Percentiles rank a stretch among this genome's conserved stretches.
phyloP scores from a whole-genome alignment of 2,888 invertebrate species.

The Pyrgus malvae region DNA sequence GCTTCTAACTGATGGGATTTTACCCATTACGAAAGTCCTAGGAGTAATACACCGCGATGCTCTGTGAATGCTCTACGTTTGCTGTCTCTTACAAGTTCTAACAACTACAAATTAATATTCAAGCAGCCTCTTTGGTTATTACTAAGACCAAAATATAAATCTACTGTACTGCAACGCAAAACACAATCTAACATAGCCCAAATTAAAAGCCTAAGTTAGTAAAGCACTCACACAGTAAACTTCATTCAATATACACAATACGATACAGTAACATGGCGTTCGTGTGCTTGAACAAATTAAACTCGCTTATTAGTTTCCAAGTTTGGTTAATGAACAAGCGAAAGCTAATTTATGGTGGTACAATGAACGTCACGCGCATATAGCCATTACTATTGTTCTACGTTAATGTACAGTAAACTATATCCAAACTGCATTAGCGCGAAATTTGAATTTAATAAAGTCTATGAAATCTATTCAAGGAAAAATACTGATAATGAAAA shows the following conservation, averaged over 20 bases:
- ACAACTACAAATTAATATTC: too few relatives aligned
- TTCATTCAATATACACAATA: too few relatives aligned
- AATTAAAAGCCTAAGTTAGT: conserved; percentile 15
- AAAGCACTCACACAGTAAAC: background rate
- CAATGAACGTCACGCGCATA: conserved; percentile 31
- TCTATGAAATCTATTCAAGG: too few relatives aligned
- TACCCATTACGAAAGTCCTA: too few relatives aligned
- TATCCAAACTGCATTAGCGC: conserved; percentile 12
- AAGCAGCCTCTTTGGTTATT: too few relatives aligned
- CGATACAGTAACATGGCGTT: conserved; percentile 1
- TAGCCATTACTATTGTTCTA: conserved; percentile 8
- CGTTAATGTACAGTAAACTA: conserved; percentile 22
- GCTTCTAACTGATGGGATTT: too few relatives aligned
- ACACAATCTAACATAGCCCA: conserved; percentile 7
- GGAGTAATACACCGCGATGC: too few relatives aligned
- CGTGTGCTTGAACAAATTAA: conserved; percentile 14
- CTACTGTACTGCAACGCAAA: too few relatives aligned
- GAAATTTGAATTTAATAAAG: conserved; percentile 12
- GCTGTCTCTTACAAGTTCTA: too few relatives aligned
- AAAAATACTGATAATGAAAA: too few relatives aligned
- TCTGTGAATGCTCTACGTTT: too few relatives aligned
- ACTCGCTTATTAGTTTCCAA: conserved; percentile 26
- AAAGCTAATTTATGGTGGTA: conserved; percentile 33
- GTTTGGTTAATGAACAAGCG: conserved; percentile 21
- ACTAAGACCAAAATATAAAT: too few relatives aligned